Conservation (phyloP, 1,140 invertebrate species). For the Ephestia elutella region DNA sequence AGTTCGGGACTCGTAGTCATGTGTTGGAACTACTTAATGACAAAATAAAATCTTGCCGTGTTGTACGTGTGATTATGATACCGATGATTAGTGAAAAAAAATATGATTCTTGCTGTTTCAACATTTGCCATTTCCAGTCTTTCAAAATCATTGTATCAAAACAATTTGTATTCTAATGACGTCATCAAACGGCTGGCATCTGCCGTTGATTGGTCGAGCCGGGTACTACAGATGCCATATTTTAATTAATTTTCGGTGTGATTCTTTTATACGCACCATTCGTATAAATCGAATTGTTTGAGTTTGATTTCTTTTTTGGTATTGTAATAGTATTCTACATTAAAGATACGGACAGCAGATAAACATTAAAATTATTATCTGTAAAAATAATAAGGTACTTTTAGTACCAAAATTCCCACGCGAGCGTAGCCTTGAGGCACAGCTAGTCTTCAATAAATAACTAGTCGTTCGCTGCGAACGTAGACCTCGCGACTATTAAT, state of each 20-base stretch:
- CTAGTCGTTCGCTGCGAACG: too few species aligned
- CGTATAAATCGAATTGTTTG: background rate
- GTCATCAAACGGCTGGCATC: constrained; percentile 2
- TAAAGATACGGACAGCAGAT: too few species aligned
- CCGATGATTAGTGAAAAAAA: too few species aligned
- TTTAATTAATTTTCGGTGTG: background rate
- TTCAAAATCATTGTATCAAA: background rate
- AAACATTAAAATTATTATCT: background rate
- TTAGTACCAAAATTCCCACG: too few species aligned
- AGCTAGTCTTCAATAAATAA: too few species aligned
- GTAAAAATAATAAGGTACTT: too few species aligned
- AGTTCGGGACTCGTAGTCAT: too few species aligned
- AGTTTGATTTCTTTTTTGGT: constrained; percentile 1
- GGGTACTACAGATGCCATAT: background rate
- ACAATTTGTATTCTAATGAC: constrained; percentile 5
- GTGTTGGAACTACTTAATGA: too few species aligned
- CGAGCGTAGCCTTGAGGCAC: too few species aligned
- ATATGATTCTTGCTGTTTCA: background rate
- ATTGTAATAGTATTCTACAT: background rate
- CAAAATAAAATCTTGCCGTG: too few species aligned
- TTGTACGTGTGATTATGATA: too few species aligned
- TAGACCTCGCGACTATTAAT: too few species aligned
- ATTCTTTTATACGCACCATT: background rate
- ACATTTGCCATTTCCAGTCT: background rate
- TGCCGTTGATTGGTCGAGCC: constrained; percentile 1